Evolutionary conservation across 2,113 vertebrate species (phyloP).

Genomic region (Zootoca vivipara): DNA sequence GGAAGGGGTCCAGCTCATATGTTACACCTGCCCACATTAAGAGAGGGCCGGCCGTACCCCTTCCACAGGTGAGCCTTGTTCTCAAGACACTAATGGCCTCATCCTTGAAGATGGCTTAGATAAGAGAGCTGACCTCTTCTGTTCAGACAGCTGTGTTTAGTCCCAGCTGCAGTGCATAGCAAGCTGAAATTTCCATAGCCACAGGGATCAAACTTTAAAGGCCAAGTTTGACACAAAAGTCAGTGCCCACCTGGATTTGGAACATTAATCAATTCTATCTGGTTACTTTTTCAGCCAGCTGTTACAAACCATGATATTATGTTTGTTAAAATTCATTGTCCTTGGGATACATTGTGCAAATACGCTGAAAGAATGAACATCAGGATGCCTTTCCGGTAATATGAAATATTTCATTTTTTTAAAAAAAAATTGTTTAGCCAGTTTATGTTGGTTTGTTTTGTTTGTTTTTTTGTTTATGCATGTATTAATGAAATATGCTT

Average conservation of each 20-base stretch:
- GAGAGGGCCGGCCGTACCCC: neutral
- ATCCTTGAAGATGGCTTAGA: neutral
- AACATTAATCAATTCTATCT: constrained; percentile 35
- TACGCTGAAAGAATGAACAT: constrained; percentile 98
- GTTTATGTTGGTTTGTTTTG: no score
- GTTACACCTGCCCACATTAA: neutral
- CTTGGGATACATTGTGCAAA: constrained; percentile 96
- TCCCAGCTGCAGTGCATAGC: neutral
- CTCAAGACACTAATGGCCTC: neutral
- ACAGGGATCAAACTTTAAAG: neutral
- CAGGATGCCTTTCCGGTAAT: constrained; percentile 98
- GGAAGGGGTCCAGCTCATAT: neutral
- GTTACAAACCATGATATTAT: constrained; percentile 95
- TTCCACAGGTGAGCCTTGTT: neutral
- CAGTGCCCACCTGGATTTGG: neutral
- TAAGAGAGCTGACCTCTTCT: neutral
- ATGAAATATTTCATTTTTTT: constrained; percentile 49
- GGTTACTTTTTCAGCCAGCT: constrained; percentile 81
- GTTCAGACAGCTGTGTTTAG: neutral
- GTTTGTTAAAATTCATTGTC: constrained; percentile 97
- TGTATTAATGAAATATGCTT: neutral
- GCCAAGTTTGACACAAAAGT: neutral
- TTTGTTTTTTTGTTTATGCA: neutral
- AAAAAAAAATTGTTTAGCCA: neutral
- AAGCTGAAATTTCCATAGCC: neutral